phyloP scores from a whole-genome alignment of 2,888 invertebrate species.

The Protonemura montana region DNA sequence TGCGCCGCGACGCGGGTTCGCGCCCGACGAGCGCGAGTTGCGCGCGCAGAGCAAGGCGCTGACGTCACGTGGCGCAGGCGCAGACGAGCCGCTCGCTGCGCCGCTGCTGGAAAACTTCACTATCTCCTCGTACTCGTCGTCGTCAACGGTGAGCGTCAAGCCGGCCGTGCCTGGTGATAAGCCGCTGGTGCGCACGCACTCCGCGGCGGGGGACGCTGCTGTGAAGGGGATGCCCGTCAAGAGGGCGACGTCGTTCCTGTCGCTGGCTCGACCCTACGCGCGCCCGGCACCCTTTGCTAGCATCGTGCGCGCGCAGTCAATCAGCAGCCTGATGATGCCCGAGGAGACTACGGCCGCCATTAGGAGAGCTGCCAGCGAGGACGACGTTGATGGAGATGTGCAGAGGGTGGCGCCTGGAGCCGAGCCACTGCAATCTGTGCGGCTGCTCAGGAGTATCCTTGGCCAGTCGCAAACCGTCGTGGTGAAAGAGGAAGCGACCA shows the following conservation, averaged over 20 bases:
- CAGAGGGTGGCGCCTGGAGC: slow-evolving; percentile 37
- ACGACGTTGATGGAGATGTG: not conserved
- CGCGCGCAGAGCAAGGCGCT: slow-evolving; percentile 23
- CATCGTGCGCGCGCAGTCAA: slow-evolving; percentile 43
- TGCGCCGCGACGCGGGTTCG: not conserved
- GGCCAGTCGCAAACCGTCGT: not conserved
- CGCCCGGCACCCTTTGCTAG: not conserved
- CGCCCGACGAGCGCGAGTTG: slow-evolving; percentile 2
- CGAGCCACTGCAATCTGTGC: slow-evolving; percentile 51
- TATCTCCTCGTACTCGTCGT: slow-evolving; percentile 53
- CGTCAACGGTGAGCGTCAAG: too few relatives aligned
- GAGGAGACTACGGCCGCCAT: slow-evolving; percentile 8
- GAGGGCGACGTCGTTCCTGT: slow-evolving; percentile 60
- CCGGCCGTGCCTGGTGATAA: slow-evolving; percentile 18
- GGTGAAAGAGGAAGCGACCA: too few relatives aligned
- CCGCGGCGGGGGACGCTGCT: slow-evolving; percentile 60
- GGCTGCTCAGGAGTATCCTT: slow-evolving; percentile 48
- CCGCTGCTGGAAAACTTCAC: slow-evolving; percentile 53
- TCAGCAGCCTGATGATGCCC: slow-evolving; percentile 42
- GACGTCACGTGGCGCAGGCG: not conserved
- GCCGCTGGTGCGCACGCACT: slow-evolving; percentile 55
- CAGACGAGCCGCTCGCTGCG: slow-evolving; percentile 27
- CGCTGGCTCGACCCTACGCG: slow-evolving; percentile 51
- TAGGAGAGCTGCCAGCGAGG: slow-evolving; percentile 32
- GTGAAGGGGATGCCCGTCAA: slow-evolving; percentile 55